These are phyloP conservation scores for Eugnorisma glareosa DNA, from an alignment of 2,888 invertebrate species.

Conservation along the genomic window DNA sequence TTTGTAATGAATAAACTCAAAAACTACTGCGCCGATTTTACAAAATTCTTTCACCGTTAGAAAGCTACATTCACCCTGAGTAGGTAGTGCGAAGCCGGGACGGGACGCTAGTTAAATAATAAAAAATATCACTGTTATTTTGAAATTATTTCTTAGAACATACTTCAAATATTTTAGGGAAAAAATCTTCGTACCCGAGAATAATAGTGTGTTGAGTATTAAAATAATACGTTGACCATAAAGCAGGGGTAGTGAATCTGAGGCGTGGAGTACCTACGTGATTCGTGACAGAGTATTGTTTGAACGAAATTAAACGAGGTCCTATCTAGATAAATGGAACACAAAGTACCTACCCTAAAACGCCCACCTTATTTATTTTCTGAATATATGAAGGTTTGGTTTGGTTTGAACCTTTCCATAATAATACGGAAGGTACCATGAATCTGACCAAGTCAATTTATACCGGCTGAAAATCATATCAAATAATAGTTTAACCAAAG, in stretches of 20 bases:
- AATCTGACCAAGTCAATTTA: no score
- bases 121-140: no score
- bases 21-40: no score
- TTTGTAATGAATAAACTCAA: no score
- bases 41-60: no score
- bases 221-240: neutral
- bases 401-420: neutral
- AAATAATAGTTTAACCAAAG: neutral
- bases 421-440: neutral
- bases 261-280: neutral
- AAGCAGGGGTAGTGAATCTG: constrained; percentile 3
- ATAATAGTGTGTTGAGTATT: neutral
- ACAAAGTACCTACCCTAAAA: neutral
- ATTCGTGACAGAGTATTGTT: neutral
- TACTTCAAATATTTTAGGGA: neutral
- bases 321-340: neutral
- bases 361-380: no score
- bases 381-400: neutral
- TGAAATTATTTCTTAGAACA: neutral
- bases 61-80: no score
- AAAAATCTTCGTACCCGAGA: neutral
- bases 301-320: neutral
- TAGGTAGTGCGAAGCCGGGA: no score
- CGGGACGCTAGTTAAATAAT: no score
- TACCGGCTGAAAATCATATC: neutral